Evolutionary conservation across 2,113 vertebrate species (phyloP).

Genomic region (Ceratotherium simum): DNA sequence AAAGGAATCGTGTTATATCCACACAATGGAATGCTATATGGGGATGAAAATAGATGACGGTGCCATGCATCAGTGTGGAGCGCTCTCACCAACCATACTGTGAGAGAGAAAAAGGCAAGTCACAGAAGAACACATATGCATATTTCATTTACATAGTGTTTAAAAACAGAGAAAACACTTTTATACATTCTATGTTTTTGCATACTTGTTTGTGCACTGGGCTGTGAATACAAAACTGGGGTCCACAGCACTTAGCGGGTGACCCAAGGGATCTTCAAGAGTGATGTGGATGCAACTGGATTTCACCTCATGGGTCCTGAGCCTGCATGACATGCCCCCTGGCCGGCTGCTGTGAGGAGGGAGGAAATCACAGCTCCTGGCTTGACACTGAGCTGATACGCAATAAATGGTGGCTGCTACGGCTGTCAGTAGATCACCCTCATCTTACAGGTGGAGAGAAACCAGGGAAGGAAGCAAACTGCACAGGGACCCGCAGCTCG

Average conservation of each 20-base stretch:
- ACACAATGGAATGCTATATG: background rate
- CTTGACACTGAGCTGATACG: background rate
- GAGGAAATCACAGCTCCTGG: background rate
- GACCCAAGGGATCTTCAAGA: background rate
- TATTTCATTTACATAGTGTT: background rate
- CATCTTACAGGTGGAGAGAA: background rate
- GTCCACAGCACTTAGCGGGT: background rate
- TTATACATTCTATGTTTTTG: background rate
- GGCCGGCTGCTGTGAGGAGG: background rate
- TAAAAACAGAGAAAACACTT: background rate
- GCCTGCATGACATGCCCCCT: background rate
- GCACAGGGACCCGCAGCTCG: background rate
- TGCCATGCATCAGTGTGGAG: accelerated
- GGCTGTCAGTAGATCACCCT: background rate
- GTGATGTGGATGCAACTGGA: too few relatives aligned
- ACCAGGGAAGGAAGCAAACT: background rate
- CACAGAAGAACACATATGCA: background rate
- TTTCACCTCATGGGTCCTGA: too few relatives aligned
- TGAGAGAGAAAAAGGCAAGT: background rate
- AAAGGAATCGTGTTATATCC: background rate
- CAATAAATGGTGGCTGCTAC: background rate
- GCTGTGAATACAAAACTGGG: background rate
- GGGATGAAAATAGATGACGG: background rate
- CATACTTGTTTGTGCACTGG: background rate
- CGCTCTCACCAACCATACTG: background rate